phyloP scores from a whole-genome alignment of 37 sponge, comb jelly and placozoan genomes.

The Diacarnus erythraeanus region DNA sequence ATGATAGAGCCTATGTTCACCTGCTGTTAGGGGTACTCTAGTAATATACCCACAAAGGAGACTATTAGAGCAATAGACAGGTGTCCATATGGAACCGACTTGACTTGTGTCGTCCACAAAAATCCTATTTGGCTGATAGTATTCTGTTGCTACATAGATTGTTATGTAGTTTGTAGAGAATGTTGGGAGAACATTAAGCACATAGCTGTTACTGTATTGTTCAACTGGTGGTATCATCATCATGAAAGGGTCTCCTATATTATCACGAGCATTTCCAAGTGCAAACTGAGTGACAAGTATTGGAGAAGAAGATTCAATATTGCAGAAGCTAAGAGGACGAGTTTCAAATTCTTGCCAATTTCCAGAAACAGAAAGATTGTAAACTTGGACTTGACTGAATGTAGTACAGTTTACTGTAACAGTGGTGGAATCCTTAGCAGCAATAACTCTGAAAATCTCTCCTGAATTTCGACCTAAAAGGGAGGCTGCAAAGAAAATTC shows the following conservation, averaged over 20 bases:
- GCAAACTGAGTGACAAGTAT: conserved; percentile 39
- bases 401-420: conserved; percentile 28
- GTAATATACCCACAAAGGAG: conserved; percentile 41
- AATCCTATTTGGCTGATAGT: conserved; percentile 24
- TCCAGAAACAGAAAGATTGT: conserved; percentile 2
- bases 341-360: conserved; percentile 9
- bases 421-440: conserved; percentile 25
- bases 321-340: conserved; percentile 9
- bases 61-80: conserved; percentile 17
- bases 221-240: conserved; percentile 63
- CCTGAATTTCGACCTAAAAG: conserved; percentile 12
- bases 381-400: neutral
- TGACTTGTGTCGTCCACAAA: conserved; percentile 14
- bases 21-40: neutral
- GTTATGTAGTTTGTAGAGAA: conserved; percentile 32
- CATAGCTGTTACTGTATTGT: conserved; percentile 64
- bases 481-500: conserved; percentile 31
- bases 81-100: neutral
- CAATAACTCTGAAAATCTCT: conserved; percentile 35
- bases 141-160: conserved; percentile 28
- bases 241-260: conserved; percentile 62
- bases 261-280: conserved; percentile 11
- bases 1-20: conserved; percentile 40
- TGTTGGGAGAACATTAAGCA: conserved; percentile 13
- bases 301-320: conserved; percentile 43